Conservation (phyloP, 2,888 invertebrate genomes). For the Epirrita christyi region DNA sequence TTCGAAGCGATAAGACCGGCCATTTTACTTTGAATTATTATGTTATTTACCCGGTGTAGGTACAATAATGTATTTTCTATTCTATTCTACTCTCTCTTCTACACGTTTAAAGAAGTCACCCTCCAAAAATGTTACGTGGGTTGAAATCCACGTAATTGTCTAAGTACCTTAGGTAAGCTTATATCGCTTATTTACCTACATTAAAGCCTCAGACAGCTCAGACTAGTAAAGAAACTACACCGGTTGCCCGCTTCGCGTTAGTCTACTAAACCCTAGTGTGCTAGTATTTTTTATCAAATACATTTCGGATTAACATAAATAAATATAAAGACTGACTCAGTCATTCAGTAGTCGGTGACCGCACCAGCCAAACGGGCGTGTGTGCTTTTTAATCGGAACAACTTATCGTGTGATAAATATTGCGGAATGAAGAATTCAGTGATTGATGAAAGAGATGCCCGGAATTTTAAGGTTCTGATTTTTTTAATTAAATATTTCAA, state of each 20-base stretch:
- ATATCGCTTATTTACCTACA: too few relatives aligned
- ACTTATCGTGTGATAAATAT: neutral
- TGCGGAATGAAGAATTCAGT: constrained; percentile 27
- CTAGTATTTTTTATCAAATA: constrained; percentile 23
- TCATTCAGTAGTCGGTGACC: constrained; percentile 23
- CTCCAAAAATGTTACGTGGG: too few relatives aligned
- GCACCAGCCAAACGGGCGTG: constrained; percentile 20
- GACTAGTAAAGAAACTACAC: too few relatives aligned
- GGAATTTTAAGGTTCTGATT: constrained; percentile 28
- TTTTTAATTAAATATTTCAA: neutral
- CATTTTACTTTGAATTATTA: too few relatives aligned
- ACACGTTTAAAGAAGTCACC: too few relatives aligned
- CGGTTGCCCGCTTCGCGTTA: neutral
- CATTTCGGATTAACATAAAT: constrained; percentile 30
- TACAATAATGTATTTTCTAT: too few relatives aligned
- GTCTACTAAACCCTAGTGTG: neutral
- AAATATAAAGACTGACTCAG: constrained; percentile 19
- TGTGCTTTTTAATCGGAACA: neutral
- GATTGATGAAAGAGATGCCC: constrained; percentile 22
- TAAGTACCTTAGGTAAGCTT: too few relatives aligned
- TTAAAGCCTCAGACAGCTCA: too few relatives aligned
- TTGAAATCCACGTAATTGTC: too few relatives aligned
- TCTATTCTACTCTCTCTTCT: too few relatives aligned
- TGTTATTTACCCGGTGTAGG: too few relatives aligned
- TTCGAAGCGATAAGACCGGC: too few relatives aligned